phyloP scores from a whole-genome alignment of 2,113 vertebrate genomes.

The Actenoides hombroni region DNA sequence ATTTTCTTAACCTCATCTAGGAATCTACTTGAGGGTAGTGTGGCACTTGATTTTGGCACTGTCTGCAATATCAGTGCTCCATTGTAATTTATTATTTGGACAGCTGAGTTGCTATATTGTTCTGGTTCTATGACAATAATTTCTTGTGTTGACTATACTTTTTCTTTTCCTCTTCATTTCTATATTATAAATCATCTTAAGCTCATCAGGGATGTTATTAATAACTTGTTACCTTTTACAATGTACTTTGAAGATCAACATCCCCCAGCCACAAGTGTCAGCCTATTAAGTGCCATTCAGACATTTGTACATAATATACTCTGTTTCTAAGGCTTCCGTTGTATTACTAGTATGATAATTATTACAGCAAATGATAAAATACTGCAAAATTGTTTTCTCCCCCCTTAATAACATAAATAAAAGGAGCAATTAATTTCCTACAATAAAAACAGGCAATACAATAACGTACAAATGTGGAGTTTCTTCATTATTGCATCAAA shows the following conservation, averaged over 20 bases:
- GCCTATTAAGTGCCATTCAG: slow-evolving; percentile 50
- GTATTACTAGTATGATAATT: slow-evolving; percentile 79
- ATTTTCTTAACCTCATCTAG: background rate
- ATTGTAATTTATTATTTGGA: background rate
- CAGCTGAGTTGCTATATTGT: slow-evolving; percentile 56
- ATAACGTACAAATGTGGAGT: slow-evolving; percentile 82
- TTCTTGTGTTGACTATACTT: slow-evolving; percentile 74
- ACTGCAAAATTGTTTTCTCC: slow-evolving; percentile 74
- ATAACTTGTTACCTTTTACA: slow-evolving; percentile 76
- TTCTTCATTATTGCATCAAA: slow-evolving; percentile 85
- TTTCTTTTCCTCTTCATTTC: slow-evolving; percentile 72
- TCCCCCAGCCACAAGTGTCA: slow-evolving; percentile 65
- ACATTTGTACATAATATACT: slow-evolving; percentile 50
- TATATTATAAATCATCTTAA: slow-evolving; percentile 77
- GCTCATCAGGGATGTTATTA: slow-evolving; percentile 81
- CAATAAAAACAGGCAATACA: slow-evolving; percentile 86
- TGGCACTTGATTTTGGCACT: background rate
- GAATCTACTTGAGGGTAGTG: background rate
- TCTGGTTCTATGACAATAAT: slow-evolving; percentile 77
- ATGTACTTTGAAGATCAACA: slow-evolving; percentile 70
- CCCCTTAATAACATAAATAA: slow-evolving; percentile 83
- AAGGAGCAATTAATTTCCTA: slow-evolving; percentile 83
- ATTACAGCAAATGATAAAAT: slow-evolving; percentile 81
- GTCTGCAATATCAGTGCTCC: background rate
- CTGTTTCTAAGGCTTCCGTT: slow-evolving; percentile 65